A percentile compares a stretch with the other conserved stretches of the same genome.
These are phyloP conservation scores for Camptogramma bilineatum DNA, from an alignment of 2,888 invertebrate species.

Conservation along the genomic window DNA sequence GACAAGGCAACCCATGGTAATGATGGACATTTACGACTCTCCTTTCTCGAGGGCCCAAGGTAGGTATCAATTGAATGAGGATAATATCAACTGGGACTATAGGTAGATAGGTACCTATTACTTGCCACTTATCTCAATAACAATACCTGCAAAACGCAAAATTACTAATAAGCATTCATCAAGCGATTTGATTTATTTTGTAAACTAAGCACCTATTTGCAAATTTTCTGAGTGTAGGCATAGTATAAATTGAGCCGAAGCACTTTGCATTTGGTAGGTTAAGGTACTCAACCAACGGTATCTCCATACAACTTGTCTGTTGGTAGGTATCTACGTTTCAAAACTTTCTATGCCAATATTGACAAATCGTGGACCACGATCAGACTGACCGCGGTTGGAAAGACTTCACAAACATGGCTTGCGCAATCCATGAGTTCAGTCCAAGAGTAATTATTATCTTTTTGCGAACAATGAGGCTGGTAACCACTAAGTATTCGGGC, in stretches of 20 bases:
- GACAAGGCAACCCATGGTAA: slow-evolving; percentile 48
- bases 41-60: slow-evolving; percentile 50
- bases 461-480: slow-evolving; percentile 35
- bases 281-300: not conserved
- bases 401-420: slow-evolving; percentile 16
- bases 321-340: slow-evolving; percentile 17
- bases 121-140: slow-evolving; percentile 15
- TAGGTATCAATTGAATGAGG: slow-evolving; percentile 44
- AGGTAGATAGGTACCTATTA: not conserved
- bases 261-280: not conserved
- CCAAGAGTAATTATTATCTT: slow-evolving; percentile 50
- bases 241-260: no score
- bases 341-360: slow-evolving; percentile 41
- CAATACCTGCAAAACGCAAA: not conserved
- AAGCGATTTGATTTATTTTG: not conserved
- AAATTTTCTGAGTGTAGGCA: not conserved
- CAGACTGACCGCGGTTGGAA: slow-evolving; percentile 7
- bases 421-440: slow-evolving; percentile 29
- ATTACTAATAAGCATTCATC: not conserved
- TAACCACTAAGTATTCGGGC: slow-evolving; percentile 43
- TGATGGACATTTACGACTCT: slow-evolving; percentile 54
- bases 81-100: slow-evolving; percentile 9
- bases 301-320: not conserved
- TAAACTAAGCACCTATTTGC: not conserved
- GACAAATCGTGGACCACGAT: slow-evolving; percentile 26